Evolutionary conservation across 2,888 invertebrate species (phyloP).

Genomic region (Diploptera punctata): DNA sequence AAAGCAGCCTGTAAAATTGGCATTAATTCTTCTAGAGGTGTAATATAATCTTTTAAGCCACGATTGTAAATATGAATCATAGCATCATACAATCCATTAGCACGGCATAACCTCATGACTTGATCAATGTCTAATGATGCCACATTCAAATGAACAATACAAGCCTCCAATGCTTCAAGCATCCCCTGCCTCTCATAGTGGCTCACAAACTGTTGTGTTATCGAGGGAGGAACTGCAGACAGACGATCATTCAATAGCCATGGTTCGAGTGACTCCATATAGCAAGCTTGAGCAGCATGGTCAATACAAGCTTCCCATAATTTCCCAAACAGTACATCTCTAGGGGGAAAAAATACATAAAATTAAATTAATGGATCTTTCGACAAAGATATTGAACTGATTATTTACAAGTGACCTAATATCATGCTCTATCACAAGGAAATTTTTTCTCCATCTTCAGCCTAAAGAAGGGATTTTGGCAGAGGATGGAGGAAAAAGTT

Average conservation of each 20-base stretch:
- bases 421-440: too few relatives aligned
- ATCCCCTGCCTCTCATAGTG: constrained; percentile 68
- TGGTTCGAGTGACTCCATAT: constrained; percentile 73
- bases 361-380: background rate
- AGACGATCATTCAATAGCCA: constrained; percentile 71
- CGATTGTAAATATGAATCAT: constrained; percentile 77
- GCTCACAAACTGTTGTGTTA: constrained; percentile 75
- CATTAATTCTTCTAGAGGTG: constrained; percentile 73
- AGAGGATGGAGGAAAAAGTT: too few relatives aligned
- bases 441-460: too few relatives aligned
- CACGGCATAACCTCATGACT: constrained; percentile 65
- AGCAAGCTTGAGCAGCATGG: constrained; percentile 62
- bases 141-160: constrained; percentile 75
- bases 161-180: constrained; percentile 68
- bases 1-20: constrained; percentile 59
- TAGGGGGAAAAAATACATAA: constrained; percentile 47
- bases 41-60: constrained; percentile 76
- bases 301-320: constrained; percentile 62
- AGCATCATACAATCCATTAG: constrained; percentile 70
- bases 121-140: constrained; percentile 79
- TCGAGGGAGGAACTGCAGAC: constrained; percentile 67
- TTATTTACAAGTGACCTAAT: too few relatives aligned
- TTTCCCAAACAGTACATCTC: constrained; percentile 58
- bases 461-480: too few relatives aligned
- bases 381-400: too few relatives aligned